Evolutionary conservation across 2,797 vertebrate species (phyloP).

Genomic region (Coendou prehensilis): DNA sequence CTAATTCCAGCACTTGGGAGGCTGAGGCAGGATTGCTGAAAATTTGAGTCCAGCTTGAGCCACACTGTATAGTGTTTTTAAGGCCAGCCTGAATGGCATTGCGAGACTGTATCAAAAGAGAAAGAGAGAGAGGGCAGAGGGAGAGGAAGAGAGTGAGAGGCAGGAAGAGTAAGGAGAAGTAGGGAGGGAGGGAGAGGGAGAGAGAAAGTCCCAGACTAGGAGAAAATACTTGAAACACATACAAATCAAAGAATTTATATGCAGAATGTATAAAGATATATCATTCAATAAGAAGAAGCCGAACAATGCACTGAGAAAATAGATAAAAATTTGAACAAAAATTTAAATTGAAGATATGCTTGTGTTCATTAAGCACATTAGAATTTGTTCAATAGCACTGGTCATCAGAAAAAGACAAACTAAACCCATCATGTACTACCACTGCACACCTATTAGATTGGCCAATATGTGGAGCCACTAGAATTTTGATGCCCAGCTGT

Average conservation of each 20-base stretch:
- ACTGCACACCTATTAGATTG: background rate
- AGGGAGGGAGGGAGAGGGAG: too few species aligned
- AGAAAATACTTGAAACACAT: background rate
- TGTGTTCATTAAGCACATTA: background rate
- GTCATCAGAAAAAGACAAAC: slow-evolving; percentile 2
- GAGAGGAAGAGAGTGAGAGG: too few species aligned
- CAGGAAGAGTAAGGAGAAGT: too few species aligned
- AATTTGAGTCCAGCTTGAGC: too few species aligned
- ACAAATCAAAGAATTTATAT: background rate
- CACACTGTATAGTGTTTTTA: too few species aligned
- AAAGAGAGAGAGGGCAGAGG: too few species aligned
- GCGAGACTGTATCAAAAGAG: too few species aligned
- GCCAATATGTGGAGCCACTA: background rate
- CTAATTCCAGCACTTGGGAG: background rate
- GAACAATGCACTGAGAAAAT: background rate
- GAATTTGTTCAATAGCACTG: background rate
- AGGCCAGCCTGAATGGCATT: too few species aligned
- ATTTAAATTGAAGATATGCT: background rate
- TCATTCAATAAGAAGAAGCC: background rate
- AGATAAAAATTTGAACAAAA: background rate
- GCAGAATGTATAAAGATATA: background rate
- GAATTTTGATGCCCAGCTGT: background rate
- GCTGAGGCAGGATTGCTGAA: background rate
- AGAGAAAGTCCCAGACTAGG: background rate
- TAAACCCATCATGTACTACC: background rate